Evolutionary conservation across 2,113 vertebrate genomes (phyloP), one percentile per base, ranked within the genome.

Genomic region (Brevimyrus niger): DNA sequence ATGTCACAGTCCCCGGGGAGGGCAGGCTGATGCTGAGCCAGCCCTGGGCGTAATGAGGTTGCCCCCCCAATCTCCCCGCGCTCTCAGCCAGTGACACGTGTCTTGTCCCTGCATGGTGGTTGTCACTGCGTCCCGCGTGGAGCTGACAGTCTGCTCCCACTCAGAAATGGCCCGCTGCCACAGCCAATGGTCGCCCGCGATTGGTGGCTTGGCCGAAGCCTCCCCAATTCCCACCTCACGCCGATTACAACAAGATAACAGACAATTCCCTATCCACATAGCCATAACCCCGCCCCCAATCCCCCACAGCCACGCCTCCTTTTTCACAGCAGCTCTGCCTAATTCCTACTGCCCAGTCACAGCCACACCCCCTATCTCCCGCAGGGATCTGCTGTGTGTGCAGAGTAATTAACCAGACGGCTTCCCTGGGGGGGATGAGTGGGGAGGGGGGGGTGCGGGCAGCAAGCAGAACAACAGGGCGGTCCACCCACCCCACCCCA

Each of bases 121-220:
- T 55, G 69, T 95, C 58, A 10, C 42, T 0, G 0, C 0, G 4
- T 53, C 47, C 53, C 95, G 50, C 92, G 96, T 0, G 88, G 94
- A 4, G 94, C 95, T 91, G 92, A 83, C 73, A 94, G 94, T 90
- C 90, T 94, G 21, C 94, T 93, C 0, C 0, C 80, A 0, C 91
- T 92, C 0, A 61, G 31, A 7, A 89, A 94, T 8, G 93, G 94
- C 80, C 83, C 8, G 0, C 73, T 89, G 55, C 95, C 93, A 0
- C 89, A 88, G 89, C 92, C 94, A 0, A 95, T 92, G 0, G 53
- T 94, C 48, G 3, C 91, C 0, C 94, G 93, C 95, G 90, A 96
- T 94, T 94, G 88, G 58, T 87, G 27, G 35, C 53, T 21, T 38
- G 35, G 47, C 51, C 19, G 23, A 31, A 86, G 85, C 47, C 15